Evolutionary conservation across 2,888 invertebrate species (phyloP), one percentile per base, ranked within the genome.

Genomic region (Meteorus cinctellus): DNA sequence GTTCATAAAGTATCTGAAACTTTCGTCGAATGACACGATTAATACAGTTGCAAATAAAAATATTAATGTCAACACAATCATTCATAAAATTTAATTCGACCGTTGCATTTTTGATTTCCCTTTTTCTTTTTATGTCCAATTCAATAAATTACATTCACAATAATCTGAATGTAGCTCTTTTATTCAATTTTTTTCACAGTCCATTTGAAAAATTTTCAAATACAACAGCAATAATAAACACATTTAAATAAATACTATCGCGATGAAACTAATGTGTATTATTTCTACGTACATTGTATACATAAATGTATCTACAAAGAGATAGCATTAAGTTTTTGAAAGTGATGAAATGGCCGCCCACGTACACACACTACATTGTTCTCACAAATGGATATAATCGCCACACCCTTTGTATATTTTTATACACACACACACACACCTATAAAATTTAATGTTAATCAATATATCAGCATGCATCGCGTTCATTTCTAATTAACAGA

Each of bases 401-500:
- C 48, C 48, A 48, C 48, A n/a, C 48, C 48, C 48, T 48, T 14
- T n/a, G n/a, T 48, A 48, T 6, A n/a, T n/a, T 16, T n/a, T 14
- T n/a, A n/a, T 6, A 48, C 14, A 48, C 16, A 48, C 16, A 48
- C 4, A 48, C n/a, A 48, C 14, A 48, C 4, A 74, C 62, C 59
- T 66, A 60, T 66, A 36, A 69, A 70, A 68, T 55, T 77, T 55
- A 77, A 69, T 71, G 73, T 75, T 77, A 72, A 77, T 78, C 77
- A 75, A 77, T 78, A 78, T 75, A 73, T 71, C 67, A 66, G 59
- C 74, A 74, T 76, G 77, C 74, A 48, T 48, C 48, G n/a, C 63
- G 69, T 67, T 72, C 71, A 77, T 77, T 76, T 77, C 74, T 77
- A 77, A 77, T 77, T 79, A 77, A 76, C 74, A 68, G 79, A 79